phyloP scores from a whole-genome alignment of 2,888 invertebrate genomes.

The Cephus spinipes region DNA sequence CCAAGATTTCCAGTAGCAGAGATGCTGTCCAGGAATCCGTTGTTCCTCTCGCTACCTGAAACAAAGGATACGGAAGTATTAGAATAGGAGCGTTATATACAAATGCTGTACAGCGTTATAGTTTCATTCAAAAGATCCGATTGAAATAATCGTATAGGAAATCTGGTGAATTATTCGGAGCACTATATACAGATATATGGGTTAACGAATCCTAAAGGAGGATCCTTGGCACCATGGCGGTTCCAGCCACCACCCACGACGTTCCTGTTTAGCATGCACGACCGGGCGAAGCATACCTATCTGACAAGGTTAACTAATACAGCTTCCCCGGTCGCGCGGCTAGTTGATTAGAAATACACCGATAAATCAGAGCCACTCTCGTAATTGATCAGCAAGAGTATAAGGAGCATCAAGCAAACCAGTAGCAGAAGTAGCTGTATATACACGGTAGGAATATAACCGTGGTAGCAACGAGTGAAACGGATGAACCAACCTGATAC shows the following conservation, averaged over 20 bases:
- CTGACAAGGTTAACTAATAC: constrained; percentile 63
- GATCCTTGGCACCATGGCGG: constrained; percentile 35
- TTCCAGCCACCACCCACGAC: constrained; percentile 55
- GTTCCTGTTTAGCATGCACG: constrained; percentile 60
- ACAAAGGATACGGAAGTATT: background rate
- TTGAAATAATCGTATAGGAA: background rate
- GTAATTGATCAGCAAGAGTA: constrained; percentile 21
- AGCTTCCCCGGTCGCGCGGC: constrained; percentile 44
- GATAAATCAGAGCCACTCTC: constrained; percentile 46
- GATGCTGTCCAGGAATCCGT: constrained; percentile 47
- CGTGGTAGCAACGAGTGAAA: background rate
- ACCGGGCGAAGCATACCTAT: constrained; percentile 51
- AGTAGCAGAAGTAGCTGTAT: background rate
- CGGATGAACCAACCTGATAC: background rate
- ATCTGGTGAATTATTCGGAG: background rate
- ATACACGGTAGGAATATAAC: background rate
- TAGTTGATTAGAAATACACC: constrained; percentile 57
- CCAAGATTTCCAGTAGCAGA: constrained; percentile 46
- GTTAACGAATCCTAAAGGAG: constrained; percentile 46
- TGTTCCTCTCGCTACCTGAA: constrained; percentile 37
- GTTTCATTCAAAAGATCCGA: background rate
- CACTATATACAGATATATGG: constrained; percentile 34
- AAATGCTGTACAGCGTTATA: background rate
- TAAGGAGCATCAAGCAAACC: background rate
- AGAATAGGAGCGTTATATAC: background rate